These are phyloP conservation scores for Chiridota heheva DNA, from an alignment of 35 echinoderm and acorn worm species.

Conservation along the genomic window DNA sequence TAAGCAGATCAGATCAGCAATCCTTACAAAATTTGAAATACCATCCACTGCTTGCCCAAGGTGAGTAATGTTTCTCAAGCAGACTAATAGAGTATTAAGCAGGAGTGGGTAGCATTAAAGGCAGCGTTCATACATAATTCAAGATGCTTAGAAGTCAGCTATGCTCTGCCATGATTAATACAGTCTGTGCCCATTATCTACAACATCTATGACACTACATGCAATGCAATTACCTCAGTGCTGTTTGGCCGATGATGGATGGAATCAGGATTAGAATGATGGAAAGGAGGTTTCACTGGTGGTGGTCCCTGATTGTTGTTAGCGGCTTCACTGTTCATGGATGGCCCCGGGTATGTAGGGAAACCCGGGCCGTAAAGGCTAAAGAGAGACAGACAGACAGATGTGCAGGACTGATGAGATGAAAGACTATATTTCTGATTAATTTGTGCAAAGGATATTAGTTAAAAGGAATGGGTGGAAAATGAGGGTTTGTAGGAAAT, in stretches of 20 bases:
- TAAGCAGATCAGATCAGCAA: too few species aligned
- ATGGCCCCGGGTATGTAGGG: constrained; percentile 73
- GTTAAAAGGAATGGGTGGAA: neutral
- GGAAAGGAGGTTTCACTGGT: constrained; percentile 47
- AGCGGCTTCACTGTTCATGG: constrained; percentile 62
- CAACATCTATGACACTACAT: too few species aligned
- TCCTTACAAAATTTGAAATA: too few species aligned
- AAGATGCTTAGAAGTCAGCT: too few species aligned
- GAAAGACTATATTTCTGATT: neutral
- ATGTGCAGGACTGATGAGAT: neutral
- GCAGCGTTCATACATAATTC: too few species aligned
- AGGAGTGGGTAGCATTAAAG: too few species aligned
- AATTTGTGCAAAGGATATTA: neutral
- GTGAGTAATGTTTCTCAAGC: too few species aligned
- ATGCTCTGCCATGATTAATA: too few species aligned
- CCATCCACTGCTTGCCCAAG: too few species aligned
- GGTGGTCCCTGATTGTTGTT: constrained; percentile 16
- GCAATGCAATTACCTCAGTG: constrained; percentile 80
- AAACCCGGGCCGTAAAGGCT: constrained; percentile 89
- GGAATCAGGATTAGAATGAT: constrained; percentile 56
- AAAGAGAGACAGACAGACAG: neutral
- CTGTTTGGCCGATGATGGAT: constrained; percentile 50
- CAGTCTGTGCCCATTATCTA: too few species aligned
- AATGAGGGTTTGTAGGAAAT: neutral
- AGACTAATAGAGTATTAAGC: too few species aligned